Percentiles rank a stretch among this genome's conserved stretches.
These are phyloP conservation scores for Proteles cristata DNA, from an alignment of 2,113 vertebrate species.

Conservation along the genomic window DNA sequence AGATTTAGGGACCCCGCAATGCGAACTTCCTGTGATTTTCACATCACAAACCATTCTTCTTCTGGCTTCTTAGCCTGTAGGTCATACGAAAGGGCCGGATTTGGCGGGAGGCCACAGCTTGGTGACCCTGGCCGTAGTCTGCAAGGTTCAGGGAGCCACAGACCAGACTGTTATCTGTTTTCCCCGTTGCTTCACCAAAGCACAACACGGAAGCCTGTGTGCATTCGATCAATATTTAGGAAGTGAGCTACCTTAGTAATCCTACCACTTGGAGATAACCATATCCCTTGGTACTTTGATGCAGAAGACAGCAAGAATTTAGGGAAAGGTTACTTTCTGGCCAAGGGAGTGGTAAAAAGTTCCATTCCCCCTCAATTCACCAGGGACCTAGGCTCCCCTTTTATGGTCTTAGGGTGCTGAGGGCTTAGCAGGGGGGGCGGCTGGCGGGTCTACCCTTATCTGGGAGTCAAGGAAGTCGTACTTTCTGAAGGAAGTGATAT, in stretches of 20 bases:
- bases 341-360: neutral
- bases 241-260: neutral
- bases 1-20: neutral
- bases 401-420: neutral
- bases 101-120: neutral
- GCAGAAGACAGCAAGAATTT: neutral
- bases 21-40: neutral
- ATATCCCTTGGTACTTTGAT: neutral
- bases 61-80: neutral
- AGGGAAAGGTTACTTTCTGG: constrained; percentile 19
- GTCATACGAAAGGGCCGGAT: neutral
- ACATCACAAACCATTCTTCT: neutral
- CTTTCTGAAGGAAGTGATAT: neutral
- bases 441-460: neutral
- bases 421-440: neutral
- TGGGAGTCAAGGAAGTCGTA: neutral
- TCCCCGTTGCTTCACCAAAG: too few species aligned
- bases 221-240: neutral
- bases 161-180: neutral
- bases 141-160: neutral
- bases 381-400: neutral
- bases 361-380: neutral
- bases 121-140: too few species aligned
- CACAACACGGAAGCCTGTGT: neutral
- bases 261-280: neutral